phyloP scores from a whole-genome alignment of 2,888 invertebrate species.

The Idaea dimidiata region DNA sequence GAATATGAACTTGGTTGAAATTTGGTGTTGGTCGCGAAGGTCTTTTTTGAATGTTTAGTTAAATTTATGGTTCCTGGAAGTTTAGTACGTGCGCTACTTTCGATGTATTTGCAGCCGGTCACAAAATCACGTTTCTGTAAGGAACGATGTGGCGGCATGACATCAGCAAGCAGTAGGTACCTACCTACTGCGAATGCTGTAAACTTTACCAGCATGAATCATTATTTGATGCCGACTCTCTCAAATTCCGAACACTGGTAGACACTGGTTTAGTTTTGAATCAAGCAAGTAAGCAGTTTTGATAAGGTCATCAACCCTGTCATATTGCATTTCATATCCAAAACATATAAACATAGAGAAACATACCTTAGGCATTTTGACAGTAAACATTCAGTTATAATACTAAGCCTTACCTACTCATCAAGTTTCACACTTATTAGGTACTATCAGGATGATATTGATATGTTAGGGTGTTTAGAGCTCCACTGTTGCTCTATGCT shows the following conservation, averaged over 20 bases:
- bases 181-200: conserved; percentile 48
- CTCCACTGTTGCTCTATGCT: no score
- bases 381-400: no score
- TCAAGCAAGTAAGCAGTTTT: neutral
- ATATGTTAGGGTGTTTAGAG: no score
- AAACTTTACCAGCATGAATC: conserved; percentile 66
- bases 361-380: neutral
- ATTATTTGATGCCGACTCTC: conserved; percentile 37
- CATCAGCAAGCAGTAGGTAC: conserved; percentile 60
- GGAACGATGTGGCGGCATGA: conserved; percentile 56
- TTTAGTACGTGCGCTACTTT: conserved; percentile 38
- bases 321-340: neutral
- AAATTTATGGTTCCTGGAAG: conserved; percentile 49
- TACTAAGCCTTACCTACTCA: no score
- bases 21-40: conserved; percentile 28
- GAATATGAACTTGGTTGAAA: conserved; percentile 27
- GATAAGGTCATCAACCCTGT: neutral
- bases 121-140: conserved; percentile 36
- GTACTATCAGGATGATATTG: no score
- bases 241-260: neutral
- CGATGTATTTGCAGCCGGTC: conserved; percentile 27
- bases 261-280: neutral
- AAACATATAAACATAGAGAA: neutral
- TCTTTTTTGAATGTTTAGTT: conserved; percentile 42
- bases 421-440: no score